A percentile compares a stretch with the other conserved stretches of the same genome.
These are phyloP conservation scores for Aplocera efformata DNA, from an alignment of 2,888 invertebrate genomes.

Conservation along the genomic window DNA sequence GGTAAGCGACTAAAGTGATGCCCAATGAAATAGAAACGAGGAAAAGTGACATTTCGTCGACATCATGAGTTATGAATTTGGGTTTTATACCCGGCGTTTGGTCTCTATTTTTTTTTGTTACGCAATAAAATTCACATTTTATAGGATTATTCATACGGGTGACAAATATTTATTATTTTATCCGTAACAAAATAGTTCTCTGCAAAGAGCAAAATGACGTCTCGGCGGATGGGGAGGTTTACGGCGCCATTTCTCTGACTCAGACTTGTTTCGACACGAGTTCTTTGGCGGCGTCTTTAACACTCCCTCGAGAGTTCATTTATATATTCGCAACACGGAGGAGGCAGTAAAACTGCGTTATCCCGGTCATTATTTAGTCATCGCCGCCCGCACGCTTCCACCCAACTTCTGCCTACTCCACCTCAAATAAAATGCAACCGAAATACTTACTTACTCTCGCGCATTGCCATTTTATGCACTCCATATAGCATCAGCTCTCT, in stretches of 20 bases:
- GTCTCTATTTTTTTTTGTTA: conserved; percentile 12
- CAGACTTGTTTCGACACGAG: conserved; percentile 74
- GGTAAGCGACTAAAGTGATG: too few species aligned
- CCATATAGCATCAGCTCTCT: conserved; percentile 27
- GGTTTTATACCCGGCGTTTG: conserved; percentile 4
- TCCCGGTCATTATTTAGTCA: conserved; percentile 80
- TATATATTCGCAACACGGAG: conserved; percentile 79
- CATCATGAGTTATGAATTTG: neutral
- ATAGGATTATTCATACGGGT: conserved; percentile 34
- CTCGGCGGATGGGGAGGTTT: conserved; percentile 71
- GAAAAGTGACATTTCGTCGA: too few species aligned
- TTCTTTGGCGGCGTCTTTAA: conserved; percentile 77
- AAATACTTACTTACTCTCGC: conserved; percentile 49
- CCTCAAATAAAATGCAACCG: conserved; percentile 68
- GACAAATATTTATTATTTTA: conserved; percentile 50
- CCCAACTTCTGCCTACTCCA: conserved; percentile 32
- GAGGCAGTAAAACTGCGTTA: conserved; percentile 78
- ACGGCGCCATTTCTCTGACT: conserved; percentile 71
- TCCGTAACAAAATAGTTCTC: conserved; percentile 53
- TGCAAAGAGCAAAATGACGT: conserved; percentile 65
- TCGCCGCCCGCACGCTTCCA: conserved; percentile 45
- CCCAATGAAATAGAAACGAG: too few species aligned
- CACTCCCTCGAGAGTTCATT: conserved; percentile 77
- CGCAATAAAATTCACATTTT: conserved; percentile 14
- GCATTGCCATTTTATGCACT: conserved; percentile 52